Evolutionary conservation across 2,797 vertebrate species (phyloP), one percentile per base, ranked within the genome.

Genomic region (Pseudomugil gertrudae): DNA sequence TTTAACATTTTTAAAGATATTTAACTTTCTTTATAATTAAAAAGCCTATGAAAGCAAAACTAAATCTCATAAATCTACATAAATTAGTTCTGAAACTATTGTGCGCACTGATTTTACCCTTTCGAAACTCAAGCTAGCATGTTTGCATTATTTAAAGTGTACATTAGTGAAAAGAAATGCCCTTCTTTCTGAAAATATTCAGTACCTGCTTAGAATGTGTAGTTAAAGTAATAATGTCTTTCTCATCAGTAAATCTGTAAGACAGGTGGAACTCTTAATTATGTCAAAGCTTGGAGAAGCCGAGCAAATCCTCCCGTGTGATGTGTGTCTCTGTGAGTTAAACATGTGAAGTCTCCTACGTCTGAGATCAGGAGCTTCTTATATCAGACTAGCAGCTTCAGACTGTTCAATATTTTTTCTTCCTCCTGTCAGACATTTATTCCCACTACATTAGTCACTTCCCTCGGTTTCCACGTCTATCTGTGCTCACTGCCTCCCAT

Each of bases 321-420:
- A 55, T 59, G 13, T 53, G 6, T 19, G 45, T 43, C 53, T 72
- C 11, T 38, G 21, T 56, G 66, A 63, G 33, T 62, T 10, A 54
- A 63, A 55, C 45, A 63, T 68, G 32, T 38, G 21, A 33, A 15
- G 17, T 63, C 33, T 45, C 21, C 10, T 32, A 54, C 62, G 57
- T 19, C 54, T 67, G 21, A 63, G 77, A 76, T 86, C 83, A 78
- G 45, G 1, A n/a, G n/a, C n/a, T 76, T 88, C 80, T 69, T 27
- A 58, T 59, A 48, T 51, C 24, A 35, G 10, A 33, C 45, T 66
- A 57, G 52, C 38, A 30, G 27, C 5, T 8, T 11, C 53, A 76
- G 61, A 84, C 79, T 84, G 81, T 78, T 71, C 69, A 30, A 36
- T 9, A n/a, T 27, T 45, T 38, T 45, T 19, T 40, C 17, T 40